These are phyloP conservation scores for Mythimna albipuncta DNA, from an alignment of 2,888 invertebrate genomes.

Conservation along the genomic window DNA sequence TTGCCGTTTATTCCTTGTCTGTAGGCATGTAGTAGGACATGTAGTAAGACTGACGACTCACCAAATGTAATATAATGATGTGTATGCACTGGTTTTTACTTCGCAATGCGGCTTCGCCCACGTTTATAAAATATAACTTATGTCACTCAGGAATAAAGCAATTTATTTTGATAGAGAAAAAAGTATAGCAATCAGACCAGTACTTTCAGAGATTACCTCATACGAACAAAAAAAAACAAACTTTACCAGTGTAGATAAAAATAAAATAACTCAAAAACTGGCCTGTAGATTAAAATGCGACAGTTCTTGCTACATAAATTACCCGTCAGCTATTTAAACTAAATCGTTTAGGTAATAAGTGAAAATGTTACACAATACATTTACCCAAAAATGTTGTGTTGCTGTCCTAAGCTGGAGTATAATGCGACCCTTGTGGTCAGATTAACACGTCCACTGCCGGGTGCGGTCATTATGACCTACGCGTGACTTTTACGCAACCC, in stretches of 20 bases:
- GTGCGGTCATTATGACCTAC: constrained; percentile 48
- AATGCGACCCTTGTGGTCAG: constrained; percentile 58
- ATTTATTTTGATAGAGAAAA: too few relatives aligned
- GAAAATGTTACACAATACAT: constrained; percentile 6
- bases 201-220: too few relatives aligned
- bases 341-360: neutral
- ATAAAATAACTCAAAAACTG: neutral
- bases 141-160: too few relatives aligned
- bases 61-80: too few relatives aligned
- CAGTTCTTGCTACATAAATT: neutral
- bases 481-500: constrained; percentile 55
- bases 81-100: too few relatives aligned
- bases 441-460: constrained; percentile 57
- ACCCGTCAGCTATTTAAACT: neutral
- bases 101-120: too few relatives aligned
- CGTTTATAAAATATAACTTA: too few relatives aligned
- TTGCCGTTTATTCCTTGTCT: too few relatives aligned
- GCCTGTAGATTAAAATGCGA: neutral
- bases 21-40: too few relatives aligned
- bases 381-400: constrained; percentile 42
- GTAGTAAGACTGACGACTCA: too few relatives aligned
- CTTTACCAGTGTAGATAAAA: too few relatives aligned
- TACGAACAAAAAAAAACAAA: neutral
- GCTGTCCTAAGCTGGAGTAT: constrained; percentile 40
- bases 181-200: too few relatives aligned